phyloP scores from a whole-genome alignment of 2,888 invertebrate genomes.

The Bibio marci region DNA sequence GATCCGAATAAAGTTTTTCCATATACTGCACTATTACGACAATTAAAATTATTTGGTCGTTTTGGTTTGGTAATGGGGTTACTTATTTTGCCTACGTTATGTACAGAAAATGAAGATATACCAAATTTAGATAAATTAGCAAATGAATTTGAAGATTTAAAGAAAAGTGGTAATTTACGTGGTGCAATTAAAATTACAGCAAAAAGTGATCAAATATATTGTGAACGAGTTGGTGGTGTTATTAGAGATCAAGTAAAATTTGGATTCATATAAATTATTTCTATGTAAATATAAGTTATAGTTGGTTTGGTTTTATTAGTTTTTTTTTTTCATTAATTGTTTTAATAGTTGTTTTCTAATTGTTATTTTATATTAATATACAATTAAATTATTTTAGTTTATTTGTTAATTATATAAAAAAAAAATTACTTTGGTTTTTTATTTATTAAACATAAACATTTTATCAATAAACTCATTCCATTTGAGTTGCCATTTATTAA shows the following conservation, averaged over 20 bases:
- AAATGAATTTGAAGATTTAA: not conserved
- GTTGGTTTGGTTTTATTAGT: too few species aligned
- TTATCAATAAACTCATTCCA: conserved; percentile 45
- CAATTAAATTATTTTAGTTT: too few species aligned
- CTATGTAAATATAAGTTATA: too few species aligned
- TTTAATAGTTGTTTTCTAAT: too few species aligned
- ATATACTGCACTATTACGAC: conserved; percentile 6
- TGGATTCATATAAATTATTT: conserved; percentile 8
- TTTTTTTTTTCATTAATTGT: too few species aligned
- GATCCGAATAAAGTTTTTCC: conserved; percentile 8
- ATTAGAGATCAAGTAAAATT: conserved; percentile 5
- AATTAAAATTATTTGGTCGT: conserved; percentile 7
- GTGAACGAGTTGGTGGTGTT: conserved; percentile 5
- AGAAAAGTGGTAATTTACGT: too few species aligned
- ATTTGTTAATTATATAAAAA: too few species aligned
- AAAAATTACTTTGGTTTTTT: too few species aligned
- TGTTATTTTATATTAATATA: too few species aligned
- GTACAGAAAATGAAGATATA: conserved; percentile 3
- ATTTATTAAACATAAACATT: too few species aligned
- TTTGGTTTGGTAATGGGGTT: conserved; percentile 5
- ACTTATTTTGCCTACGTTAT: conserved; percentile 6
- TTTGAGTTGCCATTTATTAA: conserved; percentile 33
- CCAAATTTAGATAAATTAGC: conserved; percentile 6
- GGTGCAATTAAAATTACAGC: not conserved
- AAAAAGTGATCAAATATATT: not conserved